Evolutionary conservation across 2,888 invertebrate species (phyloP).

Genomic region (Napeogenes sylphis): DNA sequence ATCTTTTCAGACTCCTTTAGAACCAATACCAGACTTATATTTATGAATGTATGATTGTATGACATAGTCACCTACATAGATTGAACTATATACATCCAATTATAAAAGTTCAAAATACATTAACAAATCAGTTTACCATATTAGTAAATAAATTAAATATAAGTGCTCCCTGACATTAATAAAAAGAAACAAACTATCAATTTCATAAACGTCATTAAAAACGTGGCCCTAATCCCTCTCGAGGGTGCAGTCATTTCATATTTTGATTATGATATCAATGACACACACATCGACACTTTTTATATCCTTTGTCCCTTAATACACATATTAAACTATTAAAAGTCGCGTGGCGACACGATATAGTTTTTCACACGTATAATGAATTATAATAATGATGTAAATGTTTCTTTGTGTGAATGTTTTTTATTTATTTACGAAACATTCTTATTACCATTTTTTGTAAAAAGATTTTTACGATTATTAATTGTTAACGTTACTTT

Average conservation of each 20-base stretch:
- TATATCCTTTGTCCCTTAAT: constrained; percentile 68
- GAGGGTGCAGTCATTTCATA: constrained; percentile 60
- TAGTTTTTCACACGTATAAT: constrained; percentile 66
- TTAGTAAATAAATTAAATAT: no score
- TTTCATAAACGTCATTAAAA: constrained; percentile 54
- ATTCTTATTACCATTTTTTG: no score
- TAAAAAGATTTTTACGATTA: no score
- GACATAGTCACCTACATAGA: no score
- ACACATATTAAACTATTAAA: constrained; percentile 75
- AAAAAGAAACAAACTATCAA: constrained; percentile 26
- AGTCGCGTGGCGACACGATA: constrained; percentile 68
- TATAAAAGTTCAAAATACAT: no score
- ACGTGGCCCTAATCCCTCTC: constrained; percentile 50
- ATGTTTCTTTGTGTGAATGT: constrained; percentile 44
- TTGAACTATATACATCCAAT: no score
- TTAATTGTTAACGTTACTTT: no score
- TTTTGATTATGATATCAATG: constrained; percentile 77
- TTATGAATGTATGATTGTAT: no score
- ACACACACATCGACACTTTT: constrained; percentile 56
- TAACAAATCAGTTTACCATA: no score
- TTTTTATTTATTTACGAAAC: constrained; percentile 16
- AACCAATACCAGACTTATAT: background rate
- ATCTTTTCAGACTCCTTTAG: background rate
- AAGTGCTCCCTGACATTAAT: background rate
- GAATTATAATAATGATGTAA: constrained; percentile 52